A percentile compares a stretch with the other conserved stretches of the same genome.
phyloP scores from a whole-genome alignment of 2,888 invertebrate species.

The Norana najaformis region DNA sequence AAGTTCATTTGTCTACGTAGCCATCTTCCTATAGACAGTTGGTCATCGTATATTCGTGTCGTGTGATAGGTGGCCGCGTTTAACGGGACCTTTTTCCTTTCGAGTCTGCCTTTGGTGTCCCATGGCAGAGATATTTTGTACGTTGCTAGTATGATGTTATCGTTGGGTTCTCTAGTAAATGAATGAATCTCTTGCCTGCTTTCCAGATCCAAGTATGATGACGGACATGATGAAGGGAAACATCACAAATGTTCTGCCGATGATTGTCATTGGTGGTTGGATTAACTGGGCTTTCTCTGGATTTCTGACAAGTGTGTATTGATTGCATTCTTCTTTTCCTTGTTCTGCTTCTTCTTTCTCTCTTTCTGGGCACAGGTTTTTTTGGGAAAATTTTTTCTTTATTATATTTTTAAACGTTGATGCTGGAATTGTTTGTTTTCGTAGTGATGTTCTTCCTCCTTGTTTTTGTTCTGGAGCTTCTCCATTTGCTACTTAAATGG shows the following conservation, averaged over 20 bases:
- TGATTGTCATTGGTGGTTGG: constrained; percentile 99
- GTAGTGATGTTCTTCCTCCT: background rate
- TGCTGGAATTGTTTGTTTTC: background rate
- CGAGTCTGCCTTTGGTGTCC: no score
- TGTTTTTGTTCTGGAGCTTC: background rate
- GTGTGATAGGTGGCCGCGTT: background rate
- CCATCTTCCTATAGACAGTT: background rate
- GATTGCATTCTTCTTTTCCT: background rate
- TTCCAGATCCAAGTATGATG: constrained; percentile 86
- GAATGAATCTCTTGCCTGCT: constrained; percentile 1
- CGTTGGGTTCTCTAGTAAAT: background rate
- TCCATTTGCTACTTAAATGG: background rate
- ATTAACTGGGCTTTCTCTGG: constrained; percentile 99
- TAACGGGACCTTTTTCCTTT: background rate
- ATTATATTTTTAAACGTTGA: background rate
- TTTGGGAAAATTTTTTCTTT: background rate
- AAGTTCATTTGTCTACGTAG: background rate
- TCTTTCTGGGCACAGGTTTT: background rate
- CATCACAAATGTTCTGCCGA: constrained; percentile 94
- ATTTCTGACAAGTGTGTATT: constrained; percentile 84
- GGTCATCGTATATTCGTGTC: background rate
- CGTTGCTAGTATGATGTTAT: background rate
- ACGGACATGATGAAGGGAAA: constrained; percentile 99
- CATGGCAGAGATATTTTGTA: no score
- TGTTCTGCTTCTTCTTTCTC: background rate